Evolutionary conservation across 2,888 invertebrate species (phyloP), one percentile per base, ranked within the genome.

Genomic region (Leucophora obtusa): DNA sequence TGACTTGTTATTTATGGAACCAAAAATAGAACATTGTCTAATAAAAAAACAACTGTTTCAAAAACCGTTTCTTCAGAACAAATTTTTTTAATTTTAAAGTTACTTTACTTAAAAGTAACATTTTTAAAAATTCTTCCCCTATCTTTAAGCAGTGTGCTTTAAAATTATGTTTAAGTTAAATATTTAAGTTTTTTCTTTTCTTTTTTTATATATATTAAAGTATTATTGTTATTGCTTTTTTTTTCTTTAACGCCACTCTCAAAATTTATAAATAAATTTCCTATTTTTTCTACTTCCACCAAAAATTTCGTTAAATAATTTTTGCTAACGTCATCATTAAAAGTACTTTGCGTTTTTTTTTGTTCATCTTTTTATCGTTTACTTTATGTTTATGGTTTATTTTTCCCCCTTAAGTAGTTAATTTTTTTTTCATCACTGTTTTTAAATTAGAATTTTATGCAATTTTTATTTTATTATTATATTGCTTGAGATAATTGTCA

Each of bases 291-390:
- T 38, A 11, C 18, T 5, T 53, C 10, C n/a, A 43, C 11, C 18
- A 18, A 58, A 65, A 21, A 50, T 65, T 50, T 50, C 6, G 18
- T 70, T 50, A 56, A 58, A 56, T 18, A 18, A 21, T 28, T 24
- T 33, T n/a, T 54, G 71, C 71, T 35, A 71, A 66, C 77, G 71
- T 77, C 77, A 77, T 77, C 77, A 77, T 60, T 66, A 56, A 71
- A 66, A 66, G 38, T 50, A 54, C 47, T 71, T 77, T 65, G 59
- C 59, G 65, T 59, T 66, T 71, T 53, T 60, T 76, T 58, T 66
- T 14, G 59, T 71, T 60, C 60, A 77, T 54, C 54, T 77, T 54
- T 66, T 66, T 53, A 47, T 77, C 66, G 54, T 66, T 77, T 66
- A 53, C 43, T 24, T 63, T 63, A 76, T 15, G 54, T 15, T 43